phyloP scores from a whole-genome alignment of 2,888 invertebrate genomes.

The Corythucha ciliata region DNA sequence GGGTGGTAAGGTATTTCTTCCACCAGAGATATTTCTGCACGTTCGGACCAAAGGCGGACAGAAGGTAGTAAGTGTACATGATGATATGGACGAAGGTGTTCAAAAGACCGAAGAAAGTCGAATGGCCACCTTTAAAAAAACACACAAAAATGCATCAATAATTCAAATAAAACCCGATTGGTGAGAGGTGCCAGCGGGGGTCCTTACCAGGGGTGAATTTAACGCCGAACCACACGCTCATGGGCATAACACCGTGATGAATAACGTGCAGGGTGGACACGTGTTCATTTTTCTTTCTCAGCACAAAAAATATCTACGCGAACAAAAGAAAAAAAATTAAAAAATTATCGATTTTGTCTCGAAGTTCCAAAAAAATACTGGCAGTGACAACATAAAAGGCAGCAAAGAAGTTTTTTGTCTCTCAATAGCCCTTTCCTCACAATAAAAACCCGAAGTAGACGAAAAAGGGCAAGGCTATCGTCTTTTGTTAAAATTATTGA shows the following conservation, averaged over 20 bases:
- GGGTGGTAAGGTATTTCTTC: constrained; percentile 86
- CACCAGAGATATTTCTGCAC: constrained; percentile 86
- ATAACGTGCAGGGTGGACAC: constrained; percentile 89
- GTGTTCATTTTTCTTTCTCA: constrained; percentile 89
- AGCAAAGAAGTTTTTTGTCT: too few species aligned
- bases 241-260: constrained; percentile 94
- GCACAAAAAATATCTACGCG: constrained; percentile 83
- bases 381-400: too few species aligned
- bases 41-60: constrained; percentile 81
- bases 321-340: constrained; percentile 28
- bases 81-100: constrained; percentile 96
- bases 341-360: not conserved
- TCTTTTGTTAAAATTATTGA: too few species aligned
- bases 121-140: constrained; percentile 66
- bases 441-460: too few species aligned
- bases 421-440: too few species aligned
- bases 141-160: too few species aligned
- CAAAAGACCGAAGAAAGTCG: constrained; percentile 87
- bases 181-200: too few species aligned
- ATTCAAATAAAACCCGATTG: too few species aligned
- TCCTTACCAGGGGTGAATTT: constrained; percentile 80
- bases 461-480: too few species aligned
- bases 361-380: not conserved
- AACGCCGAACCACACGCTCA: constrained; percentile 95
- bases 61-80: constrained; percentile 90